Evolutionary conservation across 2,113 vertebrate genomes (phyloP).

Genomic region (Platysteira castanea): DNA sequence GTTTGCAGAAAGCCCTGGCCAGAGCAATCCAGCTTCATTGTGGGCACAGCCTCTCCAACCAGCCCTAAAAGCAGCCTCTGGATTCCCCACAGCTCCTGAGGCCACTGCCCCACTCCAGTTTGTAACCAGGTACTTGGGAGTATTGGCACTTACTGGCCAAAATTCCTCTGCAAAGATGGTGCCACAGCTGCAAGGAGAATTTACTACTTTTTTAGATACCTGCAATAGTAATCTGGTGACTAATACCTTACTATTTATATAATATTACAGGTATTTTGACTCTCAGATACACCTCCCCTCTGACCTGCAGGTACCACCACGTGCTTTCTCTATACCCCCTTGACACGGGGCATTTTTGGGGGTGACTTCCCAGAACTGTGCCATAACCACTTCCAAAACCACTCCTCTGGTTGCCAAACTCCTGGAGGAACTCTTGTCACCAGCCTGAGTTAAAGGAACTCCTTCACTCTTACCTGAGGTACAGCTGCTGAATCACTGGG

Average conservation of each 20-base stretch:
- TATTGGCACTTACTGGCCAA: not conserved
- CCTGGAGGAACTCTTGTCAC: not conserved
- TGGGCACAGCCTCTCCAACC: not conserved
- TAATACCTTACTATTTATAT: not conserved
- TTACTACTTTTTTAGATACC: fast-evolving
- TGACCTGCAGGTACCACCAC: not conserved
- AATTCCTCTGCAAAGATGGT: not conserved
- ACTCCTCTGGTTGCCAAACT: not conserved
- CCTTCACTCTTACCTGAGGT: not conserved
- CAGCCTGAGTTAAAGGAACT: not conserved
- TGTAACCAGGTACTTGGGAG: not conserved
- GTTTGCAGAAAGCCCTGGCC: not conserved
- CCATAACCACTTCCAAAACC: not conserved
- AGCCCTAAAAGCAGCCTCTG: not conserved
- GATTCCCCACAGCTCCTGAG: not conserved
- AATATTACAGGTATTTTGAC: not conserved
- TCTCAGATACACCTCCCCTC: not conserved
- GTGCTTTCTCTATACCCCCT: not conserved
- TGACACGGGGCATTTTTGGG: not conserved
- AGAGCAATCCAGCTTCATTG: not conserved
- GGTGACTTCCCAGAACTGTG: not conserved
- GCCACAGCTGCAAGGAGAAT: not conserved
- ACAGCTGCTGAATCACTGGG: not conserved
- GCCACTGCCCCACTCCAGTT: not conserved
- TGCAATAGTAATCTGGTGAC: not conserved